Evolutionary conservation across 2,113 vertebrate genomes (phyloP).

Genomic region (Chinchilla lanigera): DNA sequence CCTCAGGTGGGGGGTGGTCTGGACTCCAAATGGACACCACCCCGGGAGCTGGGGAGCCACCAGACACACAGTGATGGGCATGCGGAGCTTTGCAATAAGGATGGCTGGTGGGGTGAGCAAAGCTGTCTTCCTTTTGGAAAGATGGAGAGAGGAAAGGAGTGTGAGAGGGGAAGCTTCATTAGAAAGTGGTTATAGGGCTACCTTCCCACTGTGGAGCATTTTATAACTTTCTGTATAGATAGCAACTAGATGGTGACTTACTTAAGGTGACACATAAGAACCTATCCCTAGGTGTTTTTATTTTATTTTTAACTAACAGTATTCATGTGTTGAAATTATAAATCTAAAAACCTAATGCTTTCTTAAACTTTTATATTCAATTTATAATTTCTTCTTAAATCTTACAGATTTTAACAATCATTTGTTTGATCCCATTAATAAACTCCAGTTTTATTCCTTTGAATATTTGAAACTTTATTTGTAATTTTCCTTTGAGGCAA

Average conservation of each 20-base stretch:
- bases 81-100: not conserved
- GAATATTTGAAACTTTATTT: slow-evolving; percentile 37
- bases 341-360: not conserved
- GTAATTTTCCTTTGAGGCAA: not conserved
- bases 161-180: not conserved
- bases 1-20: not conserved
- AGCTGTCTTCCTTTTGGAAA: not conserved
- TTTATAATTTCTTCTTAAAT: not conserved
- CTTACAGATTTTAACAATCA: not conserved
- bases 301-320: not conserved
- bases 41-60: not conserved
- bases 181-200: not conserved
- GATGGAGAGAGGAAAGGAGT: not conserved
- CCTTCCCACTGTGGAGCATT: not conserved
- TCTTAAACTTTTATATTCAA: slow-evolving; percentile 22
- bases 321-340: not conserved
- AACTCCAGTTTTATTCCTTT: slow-evolving; percentile 7
- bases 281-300: not conserved
- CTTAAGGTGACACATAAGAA: not conserved
- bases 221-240: rapidly evolving
- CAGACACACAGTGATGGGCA: not conserved
- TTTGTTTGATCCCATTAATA: slow-evolving; percentile 16
- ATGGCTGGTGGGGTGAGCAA: not conserved
- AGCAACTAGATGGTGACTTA: not conserved
- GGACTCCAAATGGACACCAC: not conserved